Evolutionary conservation across 2,888 invertebrate genomes (phyloP).

Genomic region (Ennomos fuscantarius): DNA sequence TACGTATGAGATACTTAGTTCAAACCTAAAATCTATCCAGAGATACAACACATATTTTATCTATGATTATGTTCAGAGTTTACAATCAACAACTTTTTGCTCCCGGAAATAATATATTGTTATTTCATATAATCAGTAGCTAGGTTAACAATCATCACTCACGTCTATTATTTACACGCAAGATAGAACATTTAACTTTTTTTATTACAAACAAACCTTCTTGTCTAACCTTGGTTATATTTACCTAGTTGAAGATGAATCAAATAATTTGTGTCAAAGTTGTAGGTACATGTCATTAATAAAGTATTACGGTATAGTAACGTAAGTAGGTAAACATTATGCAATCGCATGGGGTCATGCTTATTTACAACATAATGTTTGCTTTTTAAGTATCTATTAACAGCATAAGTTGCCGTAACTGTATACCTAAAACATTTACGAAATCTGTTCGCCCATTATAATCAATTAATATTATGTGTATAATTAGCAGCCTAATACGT

Average conservation of each 20-base stretch:
- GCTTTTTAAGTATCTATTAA: constrained; percentile 26
- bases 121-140: neutral
- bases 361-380: constrained; percentile 22
- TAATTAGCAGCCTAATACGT: no score
- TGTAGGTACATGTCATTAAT: constrained; percentile 8
- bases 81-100: neutral
- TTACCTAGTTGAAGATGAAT: constrained; percentile 20
- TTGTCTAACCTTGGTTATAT: constrained; percentile 8
- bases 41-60: no score
- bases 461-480: no score
- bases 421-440: constrained; percentile 19
- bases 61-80: no score
- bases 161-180: constrained; percentile 10
- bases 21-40: no score
- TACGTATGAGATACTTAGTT: no score
- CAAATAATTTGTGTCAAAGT: constrained; percentile 17
- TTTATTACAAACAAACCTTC: constrained; percentile 20
- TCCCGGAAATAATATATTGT: neutral
- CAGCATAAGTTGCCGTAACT: constrained; percentile 17
- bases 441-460: neutral
- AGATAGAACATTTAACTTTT: constrained; percentile 10
- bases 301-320: constrained; percentile 1
- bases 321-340: constrained; percentile 10
- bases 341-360: constrained; percentile 23
- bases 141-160: constrained; percentile 11